Evolutionary conservation across 1,140 invertebrate species (phyloP).

Genomic region (Vanessa atalanta): DNA sequence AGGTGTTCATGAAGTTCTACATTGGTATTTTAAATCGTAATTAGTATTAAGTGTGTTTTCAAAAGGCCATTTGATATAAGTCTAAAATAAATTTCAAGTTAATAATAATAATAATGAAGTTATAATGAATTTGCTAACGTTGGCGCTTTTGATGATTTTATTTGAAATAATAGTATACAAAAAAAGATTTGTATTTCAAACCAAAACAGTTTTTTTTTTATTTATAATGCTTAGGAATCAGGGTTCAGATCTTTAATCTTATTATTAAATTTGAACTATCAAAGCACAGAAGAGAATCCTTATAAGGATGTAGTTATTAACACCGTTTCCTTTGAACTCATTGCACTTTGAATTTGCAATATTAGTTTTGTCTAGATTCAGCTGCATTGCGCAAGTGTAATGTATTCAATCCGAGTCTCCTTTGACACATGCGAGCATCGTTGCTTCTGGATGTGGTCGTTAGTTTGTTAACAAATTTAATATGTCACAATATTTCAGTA

Average conservation of each 20-base stretch:
- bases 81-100: too few relatives aligned
- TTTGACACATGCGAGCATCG: slow-evolving; percentile 33
- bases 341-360: slow-evolving; percentile 32
- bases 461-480: slow-evolving; percentile 11
- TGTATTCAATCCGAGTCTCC: slow-evolving; percentile 39
- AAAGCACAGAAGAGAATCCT: slow-evolving; percentile 15
- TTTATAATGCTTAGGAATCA: background rate
- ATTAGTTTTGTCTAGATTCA: slow-evolving; percentile 46
- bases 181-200: too few relatives aligned
- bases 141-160: too few relatives aligned
- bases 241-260: background rate
- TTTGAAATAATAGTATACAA: too few relatives aligned
- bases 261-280: slow-evolving; percentile 11
- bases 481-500: slow-evolving; percentile 25
- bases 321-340: slow-evolving; percentile 38
- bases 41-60: too few relatives aligned
- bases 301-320: slow-evolving; percentile 45
- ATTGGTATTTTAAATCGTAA: too few relatives aligned
- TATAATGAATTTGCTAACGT: too few relatives aligned
- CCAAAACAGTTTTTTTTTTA: background rate
- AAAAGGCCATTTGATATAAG: too few relatives aligned
- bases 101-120: too few relatives aligned
- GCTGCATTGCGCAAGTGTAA: slow-evolving; percentile 41
- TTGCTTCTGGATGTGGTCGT: slow-evolving; percentile 21
- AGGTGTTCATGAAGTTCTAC: too few relatives aligned